Evolutionary conservation across 2,888 invertebrate species (phyloP).

Genomic region (Mesorhabditis sp.): DNA sequence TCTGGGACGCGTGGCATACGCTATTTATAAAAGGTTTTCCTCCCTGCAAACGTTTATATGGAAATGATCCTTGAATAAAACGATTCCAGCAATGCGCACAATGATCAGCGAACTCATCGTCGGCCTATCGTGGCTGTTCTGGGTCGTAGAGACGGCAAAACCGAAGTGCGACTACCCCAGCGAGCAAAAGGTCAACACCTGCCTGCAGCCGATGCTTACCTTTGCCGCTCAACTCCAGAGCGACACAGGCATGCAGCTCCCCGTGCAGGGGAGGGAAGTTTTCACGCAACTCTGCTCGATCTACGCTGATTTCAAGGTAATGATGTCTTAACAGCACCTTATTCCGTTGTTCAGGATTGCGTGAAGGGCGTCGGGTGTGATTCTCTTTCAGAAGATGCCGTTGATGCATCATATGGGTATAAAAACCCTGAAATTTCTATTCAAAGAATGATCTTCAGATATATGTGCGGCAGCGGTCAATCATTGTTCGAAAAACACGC

Average conservation of each 20-base stretch:
- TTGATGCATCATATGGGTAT: conserved; percentile 54
- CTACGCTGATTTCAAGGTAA: conserved; percentile 45
- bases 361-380: conserved; percentile 38
- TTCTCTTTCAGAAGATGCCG: conserved; percentile 50
- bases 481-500: conserved; percentile 52
- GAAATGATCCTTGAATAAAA: too few species aligned
- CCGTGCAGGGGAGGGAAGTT: conserved; percentile 49
- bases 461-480: conserved; percentile 53
- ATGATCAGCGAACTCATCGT: background rate
- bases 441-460: too few species aligned
- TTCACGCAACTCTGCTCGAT: conserved; percentile 48
- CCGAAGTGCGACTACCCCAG: conserved; percentile 28
- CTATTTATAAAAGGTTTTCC: too few species aligned
- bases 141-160: background rate
- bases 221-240: conserved; percentile 49
- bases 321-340: background rate
- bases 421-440: too few species aligned
- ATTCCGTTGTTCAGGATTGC: conserved; percentile 36
- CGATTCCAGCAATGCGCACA: background rate
- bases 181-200: conserved; percentile 37
- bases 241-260: conserved; percentile 49
- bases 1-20: too few species aligned
- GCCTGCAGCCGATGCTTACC: conserved; percentile 49
- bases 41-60: too few species aligned
- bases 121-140: background rate